Base-by-base conservation (phyloP, 2,797 vertebrate species). In the Gymnoscopelus microlampas region DNA sequence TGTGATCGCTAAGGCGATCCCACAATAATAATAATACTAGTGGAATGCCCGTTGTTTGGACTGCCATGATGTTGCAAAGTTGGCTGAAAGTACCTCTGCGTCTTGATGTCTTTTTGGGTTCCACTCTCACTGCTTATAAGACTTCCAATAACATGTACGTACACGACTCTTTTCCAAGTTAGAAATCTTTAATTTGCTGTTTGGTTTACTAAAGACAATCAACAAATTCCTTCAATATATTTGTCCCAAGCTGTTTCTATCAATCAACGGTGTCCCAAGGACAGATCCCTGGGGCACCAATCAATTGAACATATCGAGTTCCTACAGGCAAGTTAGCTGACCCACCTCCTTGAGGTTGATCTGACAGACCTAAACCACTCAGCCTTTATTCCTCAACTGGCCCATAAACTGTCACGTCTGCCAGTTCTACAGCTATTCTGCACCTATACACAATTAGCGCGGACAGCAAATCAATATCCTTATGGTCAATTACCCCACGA, bases 401-500 rank as follows among this genome's bases (percentile, higher is more conserved):
- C n/a, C 47, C 53, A 55, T 82, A 81, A 86, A 11, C 70, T 69
- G 68, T 80, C 86, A 69, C n/a, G 13, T 59, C 8, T 10, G 47
- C 53, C 69, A 29, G 59, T 78, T 61, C 73, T 59, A 23, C 67
- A 48, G 44, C 65, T 59, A 53, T 77, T 73, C 66, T 70, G 64
- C 70, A 63, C 51, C 56, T 11, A 55, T 70, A 54, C 74, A 67
- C 68, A 74, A 81, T 84, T 82, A 86, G 61, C 60, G 62, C 12
- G 51, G 71, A 79, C 82, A 82, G 78, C 75, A 53, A 79, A 86
- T 89, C 83, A 80, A 88, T 88, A 79, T 5, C 60, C 57, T 53
- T 62, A 72, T 56, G 71, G 72, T 79, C 82, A 79, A 75, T 86
- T 85, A 80, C 65, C 53, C 74, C 0, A 0, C 5, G 53, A 71